Evolutionary conservation across 2,888 invertebrate species (phyloP), one percentile per base, ranked within the genome.

Genomic region (Sphaerophoria rueppellii): DNA sequence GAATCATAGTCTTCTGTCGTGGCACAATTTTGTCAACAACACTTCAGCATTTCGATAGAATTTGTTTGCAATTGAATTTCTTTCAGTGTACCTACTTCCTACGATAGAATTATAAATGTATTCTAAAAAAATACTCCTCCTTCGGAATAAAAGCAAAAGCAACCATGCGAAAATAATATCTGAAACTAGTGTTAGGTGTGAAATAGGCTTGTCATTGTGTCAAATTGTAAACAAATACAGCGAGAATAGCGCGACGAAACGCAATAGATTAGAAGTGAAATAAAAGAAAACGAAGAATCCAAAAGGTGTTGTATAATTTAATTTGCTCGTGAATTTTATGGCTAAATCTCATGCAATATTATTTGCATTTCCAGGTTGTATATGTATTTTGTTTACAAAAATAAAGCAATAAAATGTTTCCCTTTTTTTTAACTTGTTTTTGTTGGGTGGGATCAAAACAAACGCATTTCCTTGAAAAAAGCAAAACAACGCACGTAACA

Each of bases 141-240:
- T 65, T 35, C 37, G n/a, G 5, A 65, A 71, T 34, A 46, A 46
- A 46, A 34, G 48, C 61, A 60, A 24, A 24, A 9, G 52, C 58
- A 81, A 37, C 58, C 58, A 81, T 76, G 81, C 71, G 65, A 76
- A 81, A 72, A 72, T 81, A 72, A 72, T 81, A 81, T 76, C 58
- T 46, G 46, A 65, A 76, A 71, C 65, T 65, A 71, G 71, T 60
- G 72, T 76, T 48, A 81, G 60, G 81, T 81, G 76, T 76, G 72
- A 81, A 81, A 81, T 81, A 54, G 71, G 54, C 65, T 67, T 81
- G 81, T 72, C 54, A 72, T 71, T 72, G 72, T 81, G 81, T 76
- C 60, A 76, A 71, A 50, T 55, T 81, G 55, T 76, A 60, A 54
- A 71, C 67, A 76, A 71, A 80, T 48, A 48, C 24, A 24, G 24